Evolutionary conservation across 1,140 invertebrate species (phyloP), one percentile per base, ranked within the genome.

Genomic region (Araneus ventricosus): DNA sequence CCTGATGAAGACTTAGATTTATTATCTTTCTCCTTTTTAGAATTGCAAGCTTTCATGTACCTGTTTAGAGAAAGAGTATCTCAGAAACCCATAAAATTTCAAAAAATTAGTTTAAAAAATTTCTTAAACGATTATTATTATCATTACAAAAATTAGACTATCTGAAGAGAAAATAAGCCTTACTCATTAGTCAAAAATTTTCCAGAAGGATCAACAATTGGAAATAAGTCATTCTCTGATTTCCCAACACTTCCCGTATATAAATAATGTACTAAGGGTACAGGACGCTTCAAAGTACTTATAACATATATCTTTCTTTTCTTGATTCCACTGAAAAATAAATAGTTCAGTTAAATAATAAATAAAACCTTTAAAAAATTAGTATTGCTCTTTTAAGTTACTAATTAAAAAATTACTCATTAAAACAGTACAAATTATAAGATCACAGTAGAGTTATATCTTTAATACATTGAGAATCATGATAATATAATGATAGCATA

Each of bases 291-390:
- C 0, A 97, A 95, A 0, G 99, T 99, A 93, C 97, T 98, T 57
- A 99, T 98, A 0, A 99, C 99, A 95, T 98, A 99, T 92, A 99
- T 98, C 95, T 98, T 99, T 92, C 97, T 97, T 94, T 98, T 97
- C 95, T 99, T 99, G 0, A 98, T 99, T 90, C 97, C 96, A 27
- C 96, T 96, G 30, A 88, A 67, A 63, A 67, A 80, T 63, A 84
- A 87, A 95, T 88, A 24, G 34, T 27, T 86, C 84, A 88, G n/a
- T 63, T 0, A 61, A 70, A 39, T 22, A 39, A 4, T 2, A 8
- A 79, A 79, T 1, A 79, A 27, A 2, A 14, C 8, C 6, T 61
- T 61, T 5, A n/a, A 61, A 22, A 61, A 52, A 45, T 14, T 52
- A 0, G 10, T 52, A 52, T 17, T 14, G 0, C 45, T 52, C 0